Evolutionary conservation across 23 tunicate genomes (phyloP).

Genomic region (Trididemnum clinides): DNA sequence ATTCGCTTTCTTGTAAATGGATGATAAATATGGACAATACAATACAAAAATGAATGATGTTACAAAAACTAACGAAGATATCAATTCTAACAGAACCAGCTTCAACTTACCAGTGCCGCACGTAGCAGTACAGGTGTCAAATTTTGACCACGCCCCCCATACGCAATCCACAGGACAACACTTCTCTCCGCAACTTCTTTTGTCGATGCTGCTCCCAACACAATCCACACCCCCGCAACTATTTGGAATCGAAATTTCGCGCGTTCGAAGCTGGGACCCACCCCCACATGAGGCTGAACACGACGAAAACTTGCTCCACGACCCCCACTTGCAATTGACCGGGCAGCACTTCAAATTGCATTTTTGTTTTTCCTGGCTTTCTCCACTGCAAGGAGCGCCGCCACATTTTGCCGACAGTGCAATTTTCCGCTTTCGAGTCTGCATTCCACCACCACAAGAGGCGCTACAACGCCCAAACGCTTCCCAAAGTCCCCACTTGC

Average conservation of each 20-base stretch:
- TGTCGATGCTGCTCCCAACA: neutral
- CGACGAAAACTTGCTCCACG: conserved; percentile 26
- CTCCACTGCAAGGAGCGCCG: conserved; percentile 37
- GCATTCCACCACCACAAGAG: conserved; percentile 49
- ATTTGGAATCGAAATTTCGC: neutral
- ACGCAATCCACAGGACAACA: conserved; percentile 45
- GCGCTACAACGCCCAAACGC: conserved; percentile 2
- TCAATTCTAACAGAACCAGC: too few relatives aligned
- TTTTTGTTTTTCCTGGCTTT: neutral
- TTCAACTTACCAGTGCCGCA: conserved; percentile 4
- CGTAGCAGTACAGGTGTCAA: conserved; percentile 14
- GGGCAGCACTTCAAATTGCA: conserved; percentile 64
- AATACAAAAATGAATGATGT: too few relatives aligned
- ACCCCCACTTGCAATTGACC: conserved; percentile 45
- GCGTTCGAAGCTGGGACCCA: conserved; percentile 22
- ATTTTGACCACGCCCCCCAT: conserved; percentile 33
- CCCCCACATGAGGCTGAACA: conserved; percentile 32
- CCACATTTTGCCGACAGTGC: conserved; percentile 7
- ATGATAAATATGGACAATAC: too few relatives aligned
- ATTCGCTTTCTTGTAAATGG: too few relatives aligned
- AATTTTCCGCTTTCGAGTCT: neutral
- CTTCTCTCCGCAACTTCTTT: neutral
- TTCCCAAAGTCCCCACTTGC: conserved; percentile 44
- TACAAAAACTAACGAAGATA: too few relatives aligned
- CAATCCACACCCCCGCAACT: conserved; percentile 42